Conservation (phyloP, 2,797 vertebrate genomes). For the Squalus acanthias region DNA sequence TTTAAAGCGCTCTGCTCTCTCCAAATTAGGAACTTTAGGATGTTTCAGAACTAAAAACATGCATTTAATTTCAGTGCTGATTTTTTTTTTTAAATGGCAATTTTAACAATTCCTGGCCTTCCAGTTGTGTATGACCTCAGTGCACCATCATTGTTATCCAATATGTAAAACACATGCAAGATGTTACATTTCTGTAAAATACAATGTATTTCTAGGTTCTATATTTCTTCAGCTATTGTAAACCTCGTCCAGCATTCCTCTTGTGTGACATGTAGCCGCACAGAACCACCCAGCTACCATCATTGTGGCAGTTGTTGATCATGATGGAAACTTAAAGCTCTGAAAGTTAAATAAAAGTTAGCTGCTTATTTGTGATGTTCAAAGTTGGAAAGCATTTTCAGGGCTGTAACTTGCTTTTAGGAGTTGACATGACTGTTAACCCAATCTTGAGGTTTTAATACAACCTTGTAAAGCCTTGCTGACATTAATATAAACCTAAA, state of each 20-base stretch:
- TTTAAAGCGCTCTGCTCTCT: neutral
- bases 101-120: neutral
- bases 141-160: neutral
- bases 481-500: neutral
- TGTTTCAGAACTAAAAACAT: neutral
- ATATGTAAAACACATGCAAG: neutral
- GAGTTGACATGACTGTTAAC: neutral
- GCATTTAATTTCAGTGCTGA: neutral
- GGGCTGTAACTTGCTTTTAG: neutral
- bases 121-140: neutral
- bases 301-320: neutral
- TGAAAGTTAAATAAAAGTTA: conserved; percentile 17
- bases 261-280: neutral
- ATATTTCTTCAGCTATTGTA: neutral
- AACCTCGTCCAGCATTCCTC: neutral
- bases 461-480: neutral
- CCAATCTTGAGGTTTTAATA: neutral
- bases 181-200: neutral
- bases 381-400: neutral
- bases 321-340: neutral
- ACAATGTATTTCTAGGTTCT: neutral
- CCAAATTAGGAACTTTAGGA: neutral
- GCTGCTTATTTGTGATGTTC: neutral
- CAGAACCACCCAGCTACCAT: neutral
- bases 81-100: neutral